Evolutionary conservation across 2,113 vertebrate genomes (phyloP).

Genomic region (Leptosomus discolor): DNA sequence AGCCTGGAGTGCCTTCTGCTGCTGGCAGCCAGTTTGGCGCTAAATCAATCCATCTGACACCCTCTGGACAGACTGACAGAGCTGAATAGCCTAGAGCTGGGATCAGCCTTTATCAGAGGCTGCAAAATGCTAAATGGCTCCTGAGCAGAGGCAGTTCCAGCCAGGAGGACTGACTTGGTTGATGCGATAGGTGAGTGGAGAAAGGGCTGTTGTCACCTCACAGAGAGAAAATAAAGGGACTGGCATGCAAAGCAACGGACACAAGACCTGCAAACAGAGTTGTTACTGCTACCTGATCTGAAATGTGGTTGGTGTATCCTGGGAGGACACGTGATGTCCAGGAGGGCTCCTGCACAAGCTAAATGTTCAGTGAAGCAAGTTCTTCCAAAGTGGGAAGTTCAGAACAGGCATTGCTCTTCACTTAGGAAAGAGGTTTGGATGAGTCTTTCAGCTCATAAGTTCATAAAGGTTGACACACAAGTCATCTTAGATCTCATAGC

Average conservation of each 20-base stretch:
- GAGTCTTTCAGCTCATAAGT: not conserved
- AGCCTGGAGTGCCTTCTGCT: not conserved
- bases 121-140: not conserved
- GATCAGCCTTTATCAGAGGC: not conserved
- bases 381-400: not conserved
- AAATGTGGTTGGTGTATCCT: not conserved
- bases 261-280: not conserved
- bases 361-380: not conserved
- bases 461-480: not conserved
- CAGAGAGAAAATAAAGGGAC: not conserved
- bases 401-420: not conserved
- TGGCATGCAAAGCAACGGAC: not conserved
- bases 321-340: fast-evolving
- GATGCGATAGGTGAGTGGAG: not conserved
- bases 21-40: not conserved
- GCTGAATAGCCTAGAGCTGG: not conserved
- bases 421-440: not conserved
- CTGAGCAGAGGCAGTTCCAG: not conserved
- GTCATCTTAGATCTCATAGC: not conserved
- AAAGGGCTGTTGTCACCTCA: not conserved
- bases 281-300: not conserved
- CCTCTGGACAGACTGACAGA: not conserved
- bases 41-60: not conserved
- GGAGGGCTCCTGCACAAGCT: not conserved
- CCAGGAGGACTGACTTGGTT: not conserved